Base-by-base conservation (phyloP, 2,113 vertebrate species). In the Eurystomus gularis region DNA sequence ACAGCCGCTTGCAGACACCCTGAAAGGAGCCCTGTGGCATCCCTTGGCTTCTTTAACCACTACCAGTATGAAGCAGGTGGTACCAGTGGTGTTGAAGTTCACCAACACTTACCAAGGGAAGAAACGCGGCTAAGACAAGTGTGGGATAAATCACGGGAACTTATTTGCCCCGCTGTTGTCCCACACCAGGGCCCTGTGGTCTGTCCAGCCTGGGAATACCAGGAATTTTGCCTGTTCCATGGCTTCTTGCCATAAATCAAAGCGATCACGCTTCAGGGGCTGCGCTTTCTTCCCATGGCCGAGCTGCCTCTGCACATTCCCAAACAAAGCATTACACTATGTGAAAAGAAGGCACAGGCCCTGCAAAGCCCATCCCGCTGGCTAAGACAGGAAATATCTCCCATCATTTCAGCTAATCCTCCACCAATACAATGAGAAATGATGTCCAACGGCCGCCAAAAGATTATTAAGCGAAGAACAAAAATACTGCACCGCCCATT, bases 401-500 rank as follows among this genome's bases (percentile, higher is more conserved):
- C 96, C 96, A 97, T 97, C 95, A 95, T 95, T 96, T 95, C 97
- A 31, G 95, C 97, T 98, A 98, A 98, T 97, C 97, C 96, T 97
- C 96, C 96, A 96, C 97, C 94, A 82, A 98, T 98, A 98, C 97
- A 98, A 98, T 97, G 97, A 98, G 98, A 95, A 98, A 98, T 76
- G 91, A 97, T 89, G 86, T 76, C 96, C 91, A 79, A 54, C 86
- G 9, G 92, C 97, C 93, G 97, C 97, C 98, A 98, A 91, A 91
- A 96, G 80, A 96, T 98, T 98, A 98, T 98, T 97, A 98, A 97
- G 91, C 11, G 78, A 94, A 97, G 96, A 97, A 96, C 92, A 97
- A 97, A 97, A 97, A 97, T 64, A 80, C 97, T 88, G 93, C 95
- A 90, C 97, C 94, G 60, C 98, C 98, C 98, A 94, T 94, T 42